These are phyloP conservation scores for Acanthosoma haemorrhoidale DNA, from an alignment of 2,888 invertebrate species.

Conservation along the genomic window DNA sequence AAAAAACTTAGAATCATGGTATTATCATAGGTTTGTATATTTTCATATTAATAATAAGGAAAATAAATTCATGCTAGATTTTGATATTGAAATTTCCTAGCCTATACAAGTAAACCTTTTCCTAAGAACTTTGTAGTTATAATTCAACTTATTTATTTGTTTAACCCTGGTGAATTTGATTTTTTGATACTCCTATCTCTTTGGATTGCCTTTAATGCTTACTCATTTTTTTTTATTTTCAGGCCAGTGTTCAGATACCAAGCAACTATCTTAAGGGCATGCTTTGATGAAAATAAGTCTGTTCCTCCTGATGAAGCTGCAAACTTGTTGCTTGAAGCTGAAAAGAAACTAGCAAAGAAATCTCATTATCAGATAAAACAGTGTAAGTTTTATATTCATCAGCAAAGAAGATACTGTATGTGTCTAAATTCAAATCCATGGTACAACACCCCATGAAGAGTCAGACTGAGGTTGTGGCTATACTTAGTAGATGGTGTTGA, in stretches of 20 bases:
- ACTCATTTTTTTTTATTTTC: background rate
- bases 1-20: constrained; percentile 62
- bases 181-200: constrained; percentile 12
- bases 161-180: too few species aligned
- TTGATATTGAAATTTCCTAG: too few species aligned
- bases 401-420: too few species aligned
- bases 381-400: constrained; percentile 68
- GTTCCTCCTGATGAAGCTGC: constrained; percentile 68
- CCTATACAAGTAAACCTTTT: too few species aligned
- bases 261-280: constrained; percentile 68
- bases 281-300: constrained; percentile 75
- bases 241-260: constrained; percentile 75
- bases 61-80: too few species aligned
- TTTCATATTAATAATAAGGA: too few species aligned
- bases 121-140: too few species aligned
- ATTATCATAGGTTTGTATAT: constrained; percentile 55
- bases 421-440: too few species aligned
- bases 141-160: too few species aligned
- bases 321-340: constrained; percentile 64
- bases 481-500: too few species aligned
- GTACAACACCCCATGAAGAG: too few species aligned
- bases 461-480: too few species aligned
- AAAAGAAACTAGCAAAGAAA: constrained; percentile 66
- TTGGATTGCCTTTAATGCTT: background rate
- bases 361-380: constrained; percentile 69